Evolutionary conservation across 1,140 invertebrate genomes (phyloP).

Genomic region (Berghia stephanieae): DNA sequence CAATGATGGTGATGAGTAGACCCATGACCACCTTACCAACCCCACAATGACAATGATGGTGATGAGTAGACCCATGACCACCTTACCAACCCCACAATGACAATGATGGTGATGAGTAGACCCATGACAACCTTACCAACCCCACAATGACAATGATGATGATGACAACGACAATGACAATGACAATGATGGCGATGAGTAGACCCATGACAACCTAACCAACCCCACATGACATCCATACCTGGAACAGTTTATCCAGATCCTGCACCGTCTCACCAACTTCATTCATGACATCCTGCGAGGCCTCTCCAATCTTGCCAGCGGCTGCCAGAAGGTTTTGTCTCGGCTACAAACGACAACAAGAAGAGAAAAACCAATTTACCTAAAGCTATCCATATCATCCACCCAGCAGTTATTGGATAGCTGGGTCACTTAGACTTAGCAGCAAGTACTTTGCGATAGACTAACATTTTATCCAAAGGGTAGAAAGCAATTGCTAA

Average conservation of each 20-base stretch:
- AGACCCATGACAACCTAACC: no score
- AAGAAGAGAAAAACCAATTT: no score
- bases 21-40: neutral
- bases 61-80: neutral
- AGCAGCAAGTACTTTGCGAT: no score
- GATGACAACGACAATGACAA: neutral
- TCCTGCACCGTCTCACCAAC: constrained; percentile 88
- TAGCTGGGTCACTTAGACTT: no score
- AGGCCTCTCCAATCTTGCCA: constrained; percentile 93
- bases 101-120: no score
- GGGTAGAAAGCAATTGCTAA: no score
- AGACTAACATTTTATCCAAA: no score
- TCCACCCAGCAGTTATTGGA: no score
- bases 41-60: neutral
- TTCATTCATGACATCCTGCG: constrained; percentile 90
- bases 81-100: neutral
- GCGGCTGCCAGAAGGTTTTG: constrained; percentile 94
- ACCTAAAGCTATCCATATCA: no score
- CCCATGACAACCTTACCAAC: neutral
- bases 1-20: no score
- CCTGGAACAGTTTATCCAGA: constrained; percentile 57
- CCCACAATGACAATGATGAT: neutral
- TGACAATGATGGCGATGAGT: no score
- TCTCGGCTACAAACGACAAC: constrained; percentile 74
- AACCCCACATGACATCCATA: constrained; percentile 17